phyloP scores from a whole-genome alignment of 2,113 vertebrate genomes.

The Dasypus novemcinctus region DNA sequence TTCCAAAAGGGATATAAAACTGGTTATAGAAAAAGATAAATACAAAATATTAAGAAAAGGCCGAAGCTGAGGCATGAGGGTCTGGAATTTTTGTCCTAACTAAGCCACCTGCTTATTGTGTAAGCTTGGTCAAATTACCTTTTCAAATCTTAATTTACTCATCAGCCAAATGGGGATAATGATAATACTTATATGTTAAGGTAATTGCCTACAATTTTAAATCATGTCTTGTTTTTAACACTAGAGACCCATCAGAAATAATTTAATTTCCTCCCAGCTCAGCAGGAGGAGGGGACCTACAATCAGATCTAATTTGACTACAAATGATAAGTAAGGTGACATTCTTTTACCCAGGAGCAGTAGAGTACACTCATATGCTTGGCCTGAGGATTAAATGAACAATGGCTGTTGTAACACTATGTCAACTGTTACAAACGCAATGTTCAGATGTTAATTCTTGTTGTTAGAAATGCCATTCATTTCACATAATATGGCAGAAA shows the following conservation, averaged over 20 bases:
- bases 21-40: background rate
- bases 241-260: background rate
- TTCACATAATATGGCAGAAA: background rate
- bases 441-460: background rate
- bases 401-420: background rate
- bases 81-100: background rate
- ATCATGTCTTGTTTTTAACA: background rate
- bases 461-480: constrained; percentile 1
- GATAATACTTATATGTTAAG: background rate
- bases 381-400: background rate
- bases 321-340: background rate
- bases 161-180: background rate
- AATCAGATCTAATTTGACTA: constrained; percentile 17
- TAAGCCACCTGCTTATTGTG: background rate
- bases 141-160: background rate
- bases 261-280: background rate
- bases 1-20: background rate
- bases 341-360: background rate
- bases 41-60: background rate
- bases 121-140: background rate
- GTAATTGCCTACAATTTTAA: background rate
- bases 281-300: background rate
- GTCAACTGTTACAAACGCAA: background rate
- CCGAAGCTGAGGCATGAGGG: background rate
- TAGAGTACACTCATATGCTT: background rate